Evolutionary conservation across 1,140 invertebrate genomes (phyloP).

Genomic region (Ceratitis capitata): DNA sequence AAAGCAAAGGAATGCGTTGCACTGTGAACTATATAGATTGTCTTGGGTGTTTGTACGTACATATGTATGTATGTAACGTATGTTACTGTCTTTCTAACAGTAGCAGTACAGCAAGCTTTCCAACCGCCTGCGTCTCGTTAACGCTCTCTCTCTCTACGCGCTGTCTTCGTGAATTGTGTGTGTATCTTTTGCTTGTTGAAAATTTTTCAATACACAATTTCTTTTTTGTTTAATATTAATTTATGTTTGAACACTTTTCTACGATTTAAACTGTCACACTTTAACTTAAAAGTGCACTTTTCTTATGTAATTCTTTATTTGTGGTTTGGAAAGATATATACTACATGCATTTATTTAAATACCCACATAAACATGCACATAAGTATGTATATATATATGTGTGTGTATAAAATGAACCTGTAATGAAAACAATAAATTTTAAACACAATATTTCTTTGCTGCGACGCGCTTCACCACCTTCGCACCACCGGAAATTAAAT

Average conservation of each 20-base stretch:
- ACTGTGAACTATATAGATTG: background rate
- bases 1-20: constrained; percentile 26
- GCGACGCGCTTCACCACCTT: background rate
- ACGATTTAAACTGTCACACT: background rate
- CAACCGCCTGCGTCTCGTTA: background rate
- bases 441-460: background rate
- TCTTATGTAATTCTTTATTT: background rate
- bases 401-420: background rate
- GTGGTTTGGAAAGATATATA: too few relatives aligned
- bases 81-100: background rate
- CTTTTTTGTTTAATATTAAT: background rate
- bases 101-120: background rate
- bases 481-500: constrained; percentile 27
- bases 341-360: too few relatives aligned
- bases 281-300: background rate
- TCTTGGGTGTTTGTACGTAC: background rate
- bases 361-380: background rate
- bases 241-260: background rate
- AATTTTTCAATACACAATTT: constrained; percentile 17
- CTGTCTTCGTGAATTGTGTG: background rate
- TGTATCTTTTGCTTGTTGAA: constrained; percentile 36
- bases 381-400: background rate
- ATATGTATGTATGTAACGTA: background rate
- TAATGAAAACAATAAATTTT: background rate
- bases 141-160: background rate